Percentiles rank a stretch among this genome's conserved stretches.
These are phyloP conservation scores for Andricus quercusramuli DNA, from an alignment of 2,888 invertebrate genomes.

Conservation along the genomic window DNA sequence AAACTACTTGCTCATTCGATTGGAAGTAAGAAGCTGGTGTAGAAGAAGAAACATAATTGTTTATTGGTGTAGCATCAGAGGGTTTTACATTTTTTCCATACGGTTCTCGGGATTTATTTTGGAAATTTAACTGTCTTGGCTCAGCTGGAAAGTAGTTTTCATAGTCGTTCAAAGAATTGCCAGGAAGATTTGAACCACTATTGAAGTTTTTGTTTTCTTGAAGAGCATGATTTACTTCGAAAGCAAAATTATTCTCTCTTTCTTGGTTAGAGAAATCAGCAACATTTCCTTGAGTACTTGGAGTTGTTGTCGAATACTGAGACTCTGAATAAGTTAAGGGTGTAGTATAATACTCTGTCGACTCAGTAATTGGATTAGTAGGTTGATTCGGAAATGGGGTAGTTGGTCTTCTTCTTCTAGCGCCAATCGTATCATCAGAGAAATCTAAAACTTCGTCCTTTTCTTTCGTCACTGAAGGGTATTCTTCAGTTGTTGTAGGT, in stretches of 20 bases:
- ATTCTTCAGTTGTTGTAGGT: slow-evolving; percentile 79
- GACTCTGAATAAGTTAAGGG: slow-evolving; percentile 45
- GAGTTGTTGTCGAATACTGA: slow-evolving; percentile 56
- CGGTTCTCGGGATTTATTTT: slow-evolving; percentile 79
- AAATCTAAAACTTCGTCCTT: slow-evolving; percentile 89
- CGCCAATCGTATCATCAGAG: slow-evolving; percentile 83
- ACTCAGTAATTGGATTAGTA: slow-evolving; percentile 55
- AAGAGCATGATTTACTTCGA: slow-evolving; percentile 80
- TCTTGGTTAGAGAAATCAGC: slow-evolving; percentile 45
- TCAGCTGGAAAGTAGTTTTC: slow-evolving; percentile 73
- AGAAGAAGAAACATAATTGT: slow-evolving; percentile 71
- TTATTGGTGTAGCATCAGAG: slow-evolving; percentile 76
- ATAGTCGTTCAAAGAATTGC: slow-evolving; percentile 60
- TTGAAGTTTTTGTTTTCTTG: slow-evolving; percentile 59
- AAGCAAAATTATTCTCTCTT: slow-evolving; percentile 72
- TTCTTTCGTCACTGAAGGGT: slow-evolving; percentile 82
- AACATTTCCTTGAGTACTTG: slow-evolving; percentile 51
- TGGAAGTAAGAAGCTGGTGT: slow-evolving; percentile 70
- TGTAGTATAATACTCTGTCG: slow-evolving; percentile 63
- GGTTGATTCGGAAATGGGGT: slow-evolving; percentile 64
- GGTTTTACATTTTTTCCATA: slow-evolving; percentile 80
- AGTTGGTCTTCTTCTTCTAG: slow-evolving; percentile 67
- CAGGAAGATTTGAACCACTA: slow-evolving; percentile 51
- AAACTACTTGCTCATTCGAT: slow-evolving; percentile 51
- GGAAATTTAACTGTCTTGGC: slow-evolving; percentile 72